Evolutionary conservation across 1,140 invertebrate species (phyloP).

Genomic region (Euwallacea similis): DNA sequence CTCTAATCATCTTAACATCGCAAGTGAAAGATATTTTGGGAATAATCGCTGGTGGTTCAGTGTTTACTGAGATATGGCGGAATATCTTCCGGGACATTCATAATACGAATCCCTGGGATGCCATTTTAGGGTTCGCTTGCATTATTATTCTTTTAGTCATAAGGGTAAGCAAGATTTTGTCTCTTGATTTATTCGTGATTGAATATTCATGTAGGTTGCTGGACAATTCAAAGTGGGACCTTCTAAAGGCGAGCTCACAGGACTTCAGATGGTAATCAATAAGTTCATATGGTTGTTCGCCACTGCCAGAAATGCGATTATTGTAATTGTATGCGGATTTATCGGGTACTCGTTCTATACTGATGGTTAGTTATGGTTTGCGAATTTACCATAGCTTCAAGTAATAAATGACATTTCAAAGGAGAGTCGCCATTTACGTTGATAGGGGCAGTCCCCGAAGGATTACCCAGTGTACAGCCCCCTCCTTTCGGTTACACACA

Average conservation of each 20-base stretch:
- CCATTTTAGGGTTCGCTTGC: constrained; percentile 69
- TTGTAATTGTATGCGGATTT: constrained; percentile 71
- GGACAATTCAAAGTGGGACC: constrained; percentile 60
- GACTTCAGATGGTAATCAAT: constrained; percentile 57
- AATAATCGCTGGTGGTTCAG: constrained; percentile 73
- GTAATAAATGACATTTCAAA: constrained; percentile 17
- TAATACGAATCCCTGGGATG: constrained; percentile 66
- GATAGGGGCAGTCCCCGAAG: constrained; percentile 69
- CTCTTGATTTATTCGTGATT: neutral
- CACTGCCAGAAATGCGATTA: constrained; percentile 75
- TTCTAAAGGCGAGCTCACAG: constrained; percentile 57
- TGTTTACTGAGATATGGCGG: constrained; percentile 72
- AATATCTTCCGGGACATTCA: constrained; percentile 66
- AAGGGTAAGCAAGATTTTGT: constrained; percentile 58
- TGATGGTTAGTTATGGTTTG: constrained; percentile 37
- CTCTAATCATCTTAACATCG: constrained; percentile 85
- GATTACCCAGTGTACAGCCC: constrained; percentile 64
- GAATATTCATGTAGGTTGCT: constrained; percentile 55
- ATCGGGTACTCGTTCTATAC: constrained; percentile 55
- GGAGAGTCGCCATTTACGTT: constrained; percentile 60
- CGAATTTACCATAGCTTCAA: neutral
- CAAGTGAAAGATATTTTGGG: constrained; percentile 87
- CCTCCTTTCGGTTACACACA: constrained; percentile 64
- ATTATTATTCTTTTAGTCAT: constrained; percentile 71
- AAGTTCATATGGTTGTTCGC: constrained; percentile 67